These are phyloP conservation scores for Pomatostomus ruficeps DNA, from an alignment of 2,113 vertebrate genomes.

Conservation along the genomic window DNA sequence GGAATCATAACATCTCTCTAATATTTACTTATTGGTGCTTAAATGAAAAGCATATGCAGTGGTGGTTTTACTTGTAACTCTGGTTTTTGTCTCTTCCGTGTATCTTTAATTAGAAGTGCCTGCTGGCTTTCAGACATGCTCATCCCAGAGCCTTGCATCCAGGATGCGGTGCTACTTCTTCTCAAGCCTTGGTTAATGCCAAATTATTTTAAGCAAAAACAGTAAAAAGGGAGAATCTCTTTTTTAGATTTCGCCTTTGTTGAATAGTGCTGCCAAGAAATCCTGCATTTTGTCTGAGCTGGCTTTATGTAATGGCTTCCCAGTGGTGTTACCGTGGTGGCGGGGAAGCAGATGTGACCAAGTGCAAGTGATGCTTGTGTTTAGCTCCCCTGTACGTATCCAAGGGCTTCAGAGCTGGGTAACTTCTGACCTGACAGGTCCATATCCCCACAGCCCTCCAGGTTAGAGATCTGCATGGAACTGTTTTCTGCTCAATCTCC, in stretches of 20 bases:
- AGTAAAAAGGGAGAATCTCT: neutral
- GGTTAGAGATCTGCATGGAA: neutral
- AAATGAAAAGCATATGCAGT: neutral
- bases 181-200: constrained; percentile 13
- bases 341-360: neutral
- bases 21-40: neutral
- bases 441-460: neutral
- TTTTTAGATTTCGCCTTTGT: neutral
- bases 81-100: neutral
- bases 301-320: neutral
- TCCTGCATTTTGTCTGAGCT: neutral
- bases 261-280: neutral
- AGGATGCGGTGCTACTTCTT: neutral
- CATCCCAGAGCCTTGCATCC: neutral
- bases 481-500: neutral
- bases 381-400: neutral
- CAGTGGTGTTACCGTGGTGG: neutral
- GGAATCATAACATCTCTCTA: neutral
- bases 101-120: constrained; percentile 40
- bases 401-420: neutral
- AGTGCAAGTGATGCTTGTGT: neutral
- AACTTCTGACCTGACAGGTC: neutral
- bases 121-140: neutral
- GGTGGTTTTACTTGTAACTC: neutral
- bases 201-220: constrained; percentile 17